A percentile compares a stretch with the other conserved stretches of the same genome.
Evolutionary conservation across 2,888 invertebrate genomes (phyloP).

Genomic region (Meteorus cinctellus): DNA sequence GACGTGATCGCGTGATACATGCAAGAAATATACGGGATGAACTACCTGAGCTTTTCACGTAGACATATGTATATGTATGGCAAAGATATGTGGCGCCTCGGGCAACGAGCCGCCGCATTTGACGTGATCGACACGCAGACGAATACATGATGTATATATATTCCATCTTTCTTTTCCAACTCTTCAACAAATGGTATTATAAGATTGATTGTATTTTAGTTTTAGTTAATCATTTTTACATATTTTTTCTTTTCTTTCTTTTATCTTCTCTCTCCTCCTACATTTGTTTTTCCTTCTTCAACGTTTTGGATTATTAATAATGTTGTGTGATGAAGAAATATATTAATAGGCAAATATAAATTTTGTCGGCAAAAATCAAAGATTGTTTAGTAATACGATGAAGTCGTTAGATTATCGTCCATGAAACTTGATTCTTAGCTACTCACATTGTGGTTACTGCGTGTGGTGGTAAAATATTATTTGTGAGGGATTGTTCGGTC

Average conservation of each 20-base stretch:
- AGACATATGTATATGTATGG: slow-evolving; percentile 12
- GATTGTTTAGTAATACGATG: slow-evolving; percentile 25
- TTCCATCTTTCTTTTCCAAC: neutral
- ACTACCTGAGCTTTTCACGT: slow-evolving; percentile 45
- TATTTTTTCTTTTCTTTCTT: neutral
- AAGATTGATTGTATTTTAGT: slow-evolving; percentile 1
- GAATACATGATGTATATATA: slow-evolving; percentile 21
- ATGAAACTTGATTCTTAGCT: neutral
- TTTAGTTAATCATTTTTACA: neutral
- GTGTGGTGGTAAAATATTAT: slow-evolving; percentile 31
- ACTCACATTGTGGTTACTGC: neutral
- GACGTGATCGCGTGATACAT: slow-evolving; percentile 41
- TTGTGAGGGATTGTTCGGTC: slow-evolving; percentile 42
- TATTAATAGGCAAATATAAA: slow-evolving; percentile 18
- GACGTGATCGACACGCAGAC: slow-evolving; percentile 38
- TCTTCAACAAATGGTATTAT: slow-evolving; percentile 5
- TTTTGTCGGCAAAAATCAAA: slow-evolving; percentile 15
- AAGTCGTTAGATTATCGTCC: slow-evolving; percentile 34
- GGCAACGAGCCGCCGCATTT: slow-evolving; percentile 32
- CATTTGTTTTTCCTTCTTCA: too few relatives aligned
- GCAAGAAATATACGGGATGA: slow-evolving; percentile 38
- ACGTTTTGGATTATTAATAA: neutral
- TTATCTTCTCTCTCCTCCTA: too few relatives aligned
- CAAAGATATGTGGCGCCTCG: slow-evolving; percentile 42
- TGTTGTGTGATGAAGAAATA: slow-evolving; percentile 5